Evolutionary conservation across 2,113 vertebrate species (phyloP), one percentile per base, ranked within the genome.

Genomic region (Camarhynchus parvulus): DNA sequence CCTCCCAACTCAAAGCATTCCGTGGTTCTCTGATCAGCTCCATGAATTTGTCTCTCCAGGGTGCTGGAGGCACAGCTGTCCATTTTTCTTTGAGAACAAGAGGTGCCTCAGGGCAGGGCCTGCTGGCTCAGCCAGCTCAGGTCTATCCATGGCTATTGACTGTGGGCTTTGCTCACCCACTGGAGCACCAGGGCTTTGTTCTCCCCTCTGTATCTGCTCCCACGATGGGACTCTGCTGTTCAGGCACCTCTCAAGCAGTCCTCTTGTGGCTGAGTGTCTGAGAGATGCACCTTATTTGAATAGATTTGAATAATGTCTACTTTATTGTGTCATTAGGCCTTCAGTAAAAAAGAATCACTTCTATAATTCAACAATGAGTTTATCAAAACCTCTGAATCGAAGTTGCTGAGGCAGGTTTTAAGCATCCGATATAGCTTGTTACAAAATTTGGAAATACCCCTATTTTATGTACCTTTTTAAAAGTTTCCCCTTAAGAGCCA

Each of bases 301-400:
- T 87, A 73, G 61, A 87, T 96, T 87, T 95, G 89, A 95, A 87
- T 92, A 91, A 87, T 79, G 74, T 44, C 69, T 89, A 22, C 56
- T 96, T 92, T 91, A 95, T 95, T 73, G 74, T 92, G 78, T 84
- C 42, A 76, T 89, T 92, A 92, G 72, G 53, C 74, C 53, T 90
- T 94, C 80, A 84, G 42, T 95, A 84, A 82, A 95, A 95, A 72
- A 44, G 44, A 95, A 87, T 94, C 20, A 20, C 84, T 85, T 84
- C 63, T 89, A 3, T 78, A 87, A 89, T 92, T 85, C 74, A 69
- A 5, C 87, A 58, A 3, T 35, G 70, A 15, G 15, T 92, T 92
- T 87, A 91, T 91, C 66, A 76, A 87, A 92, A 84, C 53, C 61
- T 77, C 55, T 15, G 33, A 76, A 55, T 56, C 31, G 16, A 70